A percentile compares a stretch with the other conserved stretches of the same genome.
phyloP scores from a whole-genome alignment of 2,113 vertebrate genomes.

The Helogale parvula region DNA sequence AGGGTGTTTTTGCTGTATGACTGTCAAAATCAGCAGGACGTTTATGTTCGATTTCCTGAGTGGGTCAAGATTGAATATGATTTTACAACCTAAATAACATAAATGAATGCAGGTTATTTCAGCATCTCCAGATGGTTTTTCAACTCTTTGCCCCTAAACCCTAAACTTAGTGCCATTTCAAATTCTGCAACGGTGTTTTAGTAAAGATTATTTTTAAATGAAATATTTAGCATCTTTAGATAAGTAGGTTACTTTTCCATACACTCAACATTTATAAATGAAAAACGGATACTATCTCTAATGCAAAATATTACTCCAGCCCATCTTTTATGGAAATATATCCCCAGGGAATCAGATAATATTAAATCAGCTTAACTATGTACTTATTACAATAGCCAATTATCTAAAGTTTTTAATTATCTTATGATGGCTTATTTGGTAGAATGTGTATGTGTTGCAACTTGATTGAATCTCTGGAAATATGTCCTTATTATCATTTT shows the following conservation, averaged over 20 bases:
- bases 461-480: slow-evolving; percentile 67
- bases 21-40: slow-evolving; percentile 92
- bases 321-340: slow-evolving; percentile 42
- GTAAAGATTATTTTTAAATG: slow-evolving; percentile 74
- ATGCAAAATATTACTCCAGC: not conserved
- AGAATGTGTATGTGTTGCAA: slow-evolving; percentile 12
- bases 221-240: slow-evolving; percentile 68
- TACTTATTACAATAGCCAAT: slow-evolving; percentile 71
- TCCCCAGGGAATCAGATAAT: not conserved
- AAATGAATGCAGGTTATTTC: slow-evolving; percentile 91
- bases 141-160: slow-evolving; percentile 84
- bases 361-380: slow-evolving; percentile 57
- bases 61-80: slow-evolving; percentile 92
- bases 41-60: slow-evolving; percentile 93
- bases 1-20: slow-evolving; percentile 91
- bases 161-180: slow-evolving; percentile 85
- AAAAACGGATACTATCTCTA: not conserved
- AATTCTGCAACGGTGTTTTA: slow-evolving; percentile 81
- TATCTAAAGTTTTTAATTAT: slow-evolving; percentile 64
- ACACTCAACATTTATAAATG: not conserved
- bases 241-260: slow-evolving; percentile 36
- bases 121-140: slow-evolving; percentile 90
- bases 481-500: slow-evolving; percentile 53
- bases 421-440: slow-evolving; percentile 58
- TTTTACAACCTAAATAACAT: slow-evolving; percentile 91